Evolutionary conservation across 2,113 vertebrate genomes (phyloP), one percentile per base, ranked within the genome.

Genomic region (Melozone crissalis): DNA sequence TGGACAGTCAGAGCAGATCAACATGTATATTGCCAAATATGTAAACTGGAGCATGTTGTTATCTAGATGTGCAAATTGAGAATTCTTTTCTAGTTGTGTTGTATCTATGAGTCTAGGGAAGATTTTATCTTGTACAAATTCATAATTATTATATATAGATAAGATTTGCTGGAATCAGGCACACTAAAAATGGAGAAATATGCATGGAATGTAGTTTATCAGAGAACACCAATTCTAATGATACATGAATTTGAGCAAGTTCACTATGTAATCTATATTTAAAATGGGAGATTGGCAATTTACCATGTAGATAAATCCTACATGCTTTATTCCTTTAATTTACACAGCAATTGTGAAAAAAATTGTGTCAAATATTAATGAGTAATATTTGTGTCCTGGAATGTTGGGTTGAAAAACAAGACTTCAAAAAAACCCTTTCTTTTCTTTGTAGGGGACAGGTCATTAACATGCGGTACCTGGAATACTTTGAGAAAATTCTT

Each of bases 401-500:
- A 69, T 78, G 31, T 23, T 85, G 30, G 12, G 13, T 62, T 55
- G 52, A 57, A 68, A 94, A 90, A 10, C 11, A 59, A 69, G 10
- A 81, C 62, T 93, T 83, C 11, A 79, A 87, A 91, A 91, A 84
- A 11, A 3, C 0, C 8, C 59, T 78, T 82, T 93, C 23, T 95
- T 71, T 76, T 78, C 81, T 82, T 94, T 92, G 13, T 95, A 99
- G 99, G 96, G 99, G 99, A 19, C 99, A 99, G 83, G 99, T 99
- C 84, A 98, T 99, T 96, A 99, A 99, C 97, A 99, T 99, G 98
- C 97, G 99, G 86, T 99, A 99, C 87, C 90, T 99, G 97, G 99
- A 99, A 76, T 99, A 99, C 97, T 99, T 99, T 96, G 98, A 99
- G 96, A 99, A 98, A 97, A 99, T 99, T 94, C 99, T 99, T 54